phyloP scores from a whole-genome alignment of 2,888 invertebrate genomes.

The Parnassius glacialis region DNA sequence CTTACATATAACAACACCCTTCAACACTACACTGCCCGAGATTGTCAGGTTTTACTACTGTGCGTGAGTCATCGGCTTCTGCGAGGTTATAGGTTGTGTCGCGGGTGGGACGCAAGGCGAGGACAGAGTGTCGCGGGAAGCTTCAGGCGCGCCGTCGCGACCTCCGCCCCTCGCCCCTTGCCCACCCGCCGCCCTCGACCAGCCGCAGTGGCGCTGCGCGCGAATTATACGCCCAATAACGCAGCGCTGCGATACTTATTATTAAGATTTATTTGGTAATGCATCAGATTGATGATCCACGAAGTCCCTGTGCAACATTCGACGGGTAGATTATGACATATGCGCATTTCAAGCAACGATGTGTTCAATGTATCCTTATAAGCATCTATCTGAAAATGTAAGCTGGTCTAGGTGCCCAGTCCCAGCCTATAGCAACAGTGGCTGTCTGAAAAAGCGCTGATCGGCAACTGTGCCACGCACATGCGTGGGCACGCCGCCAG shows the following conservation, averaged over 20 bases:
- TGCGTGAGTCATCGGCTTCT: conserved; percentile 58
- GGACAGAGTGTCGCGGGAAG: conserved; percentile 52
- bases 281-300: conserved; percentile 60
- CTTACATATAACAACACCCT: conserved; percentile 51
- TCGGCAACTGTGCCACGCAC: conserved; percentile 61
- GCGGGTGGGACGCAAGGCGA: conserved; percentile 54
- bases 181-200: conserved; percentile 42
- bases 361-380: too few species aligned
- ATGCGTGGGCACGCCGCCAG: conserved; percentile 80
- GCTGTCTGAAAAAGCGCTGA: conserved; percentile 31
- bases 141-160: conserved; percentile 46
- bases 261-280: conserved; percentile 74
- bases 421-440: neutral
- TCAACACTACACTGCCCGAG: conserved; percentile 47
- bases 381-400: neutral
- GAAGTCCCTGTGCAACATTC: conserved; percentile 41
- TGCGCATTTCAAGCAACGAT: neutral
- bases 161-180: conserved; percentile 42
- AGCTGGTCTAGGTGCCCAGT: neutral
- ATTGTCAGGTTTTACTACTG: conserved; percentile 45
- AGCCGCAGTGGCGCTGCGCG: conserved; percentile 78
- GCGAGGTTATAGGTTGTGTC: conserved; percentile 37
- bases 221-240: conserved; percentile 79
- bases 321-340: neutral
- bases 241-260: conserved; percentile 70